Evolutionary conservation across 2,888 invertebrate species (phyloP).

Genomic region (Orchesella flavescens): DNA sequence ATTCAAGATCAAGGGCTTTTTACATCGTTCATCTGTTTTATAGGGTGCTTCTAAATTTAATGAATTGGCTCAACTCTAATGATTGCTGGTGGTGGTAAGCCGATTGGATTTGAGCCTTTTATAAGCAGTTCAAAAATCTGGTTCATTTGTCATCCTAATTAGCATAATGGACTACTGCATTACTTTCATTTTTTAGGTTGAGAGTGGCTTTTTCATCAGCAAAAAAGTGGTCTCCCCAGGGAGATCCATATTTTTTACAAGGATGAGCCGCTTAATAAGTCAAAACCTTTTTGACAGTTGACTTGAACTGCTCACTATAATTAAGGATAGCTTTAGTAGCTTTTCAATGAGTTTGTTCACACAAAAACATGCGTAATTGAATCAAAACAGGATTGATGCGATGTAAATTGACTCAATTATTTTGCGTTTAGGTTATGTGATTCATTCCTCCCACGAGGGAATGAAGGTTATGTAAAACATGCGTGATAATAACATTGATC

Average conservation of each 20-base stretch:
- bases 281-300: conserved; percentile 46
- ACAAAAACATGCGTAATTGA: background rate
- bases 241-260: conserved; percentile 42
- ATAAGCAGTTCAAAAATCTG: conserved; percentile 22
- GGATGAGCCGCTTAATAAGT: conserved; percentile 47
- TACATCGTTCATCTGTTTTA: background rate
- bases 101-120: background rate
- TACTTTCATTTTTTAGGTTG: conserved; percentile 48
- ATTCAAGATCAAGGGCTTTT: conserved; percentile 56
- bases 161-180: conserved; percentile 54
- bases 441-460: conserved; percentile 42
- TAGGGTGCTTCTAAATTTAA: conserved; percentile 42
- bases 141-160: conserved; percentile 31
- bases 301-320: conserved; percentile 37
- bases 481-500: conserved; percentile 10
- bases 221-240: conserved; percentile 55
- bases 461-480: conserved; percentile 20
- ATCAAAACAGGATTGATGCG: background rate
- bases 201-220: conserved; percentile 35
- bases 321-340: conserved; percentile 4
- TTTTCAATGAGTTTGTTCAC: too few relatives aligned
- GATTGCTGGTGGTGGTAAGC: background rate
- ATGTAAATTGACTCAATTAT: background rate
- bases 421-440: conserved; percentile 6
- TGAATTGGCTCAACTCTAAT: conserved; percentile 14